Conservation (phyloP, 2,113 vertebrate genomes). For the Scytalopus superciliaris region DNA sequence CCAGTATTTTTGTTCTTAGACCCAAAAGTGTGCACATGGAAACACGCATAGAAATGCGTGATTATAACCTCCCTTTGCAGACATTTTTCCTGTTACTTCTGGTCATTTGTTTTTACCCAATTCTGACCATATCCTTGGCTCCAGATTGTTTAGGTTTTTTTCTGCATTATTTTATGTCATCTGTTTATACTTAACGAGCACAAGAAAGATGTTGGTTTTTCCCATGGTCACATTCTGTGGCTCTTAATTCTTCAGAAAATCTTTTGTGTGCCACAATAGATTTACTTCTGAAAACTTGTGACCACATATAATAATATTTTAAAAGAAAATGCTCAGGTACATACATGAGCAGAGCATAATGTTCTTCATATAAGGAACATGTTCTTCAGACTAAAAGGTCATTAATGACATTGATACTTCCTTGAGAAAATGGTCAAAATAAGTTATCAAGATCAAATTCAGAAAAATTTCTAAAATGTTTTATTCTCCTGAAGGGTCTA, state of each 20-base stretch:
- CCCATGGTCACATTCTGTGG: not conserved
- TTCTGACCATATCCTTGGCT: not conserved
- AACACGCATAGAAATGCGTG: not conserved
- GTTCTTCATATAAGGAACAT: not conserved
- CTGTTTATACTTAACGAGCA: not conserved
- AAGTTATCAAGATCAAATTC: not conserved
- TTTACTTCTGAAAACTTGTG: not conserved
- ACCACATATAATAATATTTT: not conserved
- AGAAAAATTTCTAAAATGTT: not conserved
- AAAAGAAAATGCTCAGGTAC: not conserved
- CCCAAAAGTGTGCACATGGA: not conserved
- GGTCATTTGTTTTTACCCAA: not conserved
- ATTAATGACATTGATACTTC: not conserved
- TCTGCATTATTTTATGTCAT: not conserved
- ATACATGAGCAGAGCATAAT: not conserved
- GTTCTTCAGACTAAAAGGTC: not conserved
- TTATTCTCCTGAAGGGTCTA: not conserved
- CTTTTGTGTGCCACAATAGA: not conserved
- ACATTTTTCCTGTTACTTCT: not conserved
- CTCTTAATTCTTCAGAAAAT: not conserved
- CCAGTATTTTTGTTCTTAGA: not conserved
- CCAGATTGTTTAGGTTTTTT: fast-evolving
- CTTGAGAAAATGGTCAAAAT: not conserved
- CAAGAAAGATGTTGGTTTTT: not conserved
- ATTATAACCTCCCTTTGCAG: not conserved